Base-by-base conservation (phyloP, 2,113 vertebrate genomes). In the Balaeniceps rex region DNA sequence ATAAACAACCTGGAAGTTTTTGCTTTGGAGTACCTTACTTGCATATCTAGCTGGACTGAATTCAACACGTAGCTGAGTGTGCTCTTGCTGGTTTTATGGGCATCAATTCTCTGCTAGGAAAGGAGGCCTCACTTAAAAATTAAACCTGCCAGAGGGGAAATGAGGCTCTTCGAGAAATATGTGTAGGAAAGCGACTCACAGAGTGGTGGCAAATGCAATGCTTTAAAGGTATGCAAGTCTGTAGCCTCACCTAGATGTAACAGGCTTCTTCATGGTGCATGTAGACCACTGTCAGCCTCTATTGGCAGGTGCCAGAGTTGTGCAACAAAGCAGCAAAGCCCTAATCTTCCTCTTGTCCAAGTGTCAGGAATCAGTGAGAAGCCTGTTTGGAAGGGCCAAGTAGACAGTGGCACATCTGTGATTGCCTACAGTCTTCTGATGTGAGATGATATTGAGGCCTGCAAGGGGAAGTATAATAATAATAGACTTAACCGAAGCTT, bases 401-500 rank as follows among this genome's bases (percentile, higher is more conserved):
- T 1, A 66, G 58, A 29, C 3, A 65, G 11, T 19, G 0, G 11
- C 47, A 40, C 82, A 65, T 46, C 47, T 38, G 57, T 44, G 38
- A 75, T 19, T 74, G 94, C 87, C 92, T 51, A 31, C 71, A 47
- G 75, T 11, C 89, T 46, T 66, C 0, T 0, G 71, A 33, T 68
- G 42, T 52, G 95, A 92, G 84, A 89, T 7, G 64, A 83, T 94
- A 93, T 71, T 94, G 82, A 94, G 87, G 34, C 51, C 91, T 90
- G 71, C 19, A 21, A 94, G 93, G 68, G 51, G 49, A 94, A 75
- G n/a, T 44, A 44, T 70, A 86, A 83, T 58, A 96, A 91, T 91
- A 96, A 95, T 84, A 90, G 93, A 83, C 68, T 96, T 90, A 96
- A 94, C 68, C 3, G 44, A 81, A 83, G 91, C 66, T 93, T 93